phyloP scores from a whole-genome alignment of 2,797 vertebrate species.

The Poeciliopsis presidionis region DNA sequence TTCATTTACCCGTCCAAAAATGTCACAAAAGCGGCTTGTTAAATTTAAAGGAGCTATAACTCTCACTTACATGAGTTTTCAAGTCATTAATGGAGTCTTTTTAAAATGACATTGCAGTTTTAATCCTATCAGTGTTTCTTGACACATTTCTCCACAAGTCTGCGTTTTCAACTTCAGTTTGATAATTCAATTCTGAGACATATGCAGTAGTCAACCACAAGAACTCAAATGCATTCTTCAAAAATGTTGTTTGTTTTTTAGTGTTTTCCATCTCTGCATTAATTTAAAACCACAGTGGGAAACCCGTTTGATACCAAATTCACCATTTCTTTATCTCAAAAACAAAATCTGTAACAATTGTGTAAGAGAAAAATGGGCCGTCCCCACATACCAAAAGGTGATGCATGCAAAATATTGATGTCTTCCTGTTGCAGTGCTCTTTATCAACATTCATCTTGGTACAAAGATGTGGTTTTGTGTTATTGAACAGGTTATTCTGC shows the following conservation, averaged over 20 bases:
- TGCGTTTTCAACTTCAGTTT: not conserved
- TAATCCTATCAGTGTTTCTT: not conserved
- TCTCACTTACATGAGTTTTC: not conserved
- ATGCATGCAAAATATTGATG: not conserved
- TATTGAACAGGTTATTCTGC: no score
- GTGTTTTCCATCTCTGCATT: not conserved
- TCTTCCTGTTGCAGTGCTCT: not conserved
- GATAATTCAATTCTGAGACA: not conserved
- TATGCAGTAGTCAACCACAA: not conserved
- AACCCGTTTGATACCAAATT: not conserved
- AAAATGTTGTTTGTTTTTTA: not conserved
- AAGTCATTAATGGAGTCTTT: not conserved
- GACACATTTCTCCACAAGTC: not conserved
- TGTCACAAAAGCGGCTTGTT: not conserved
- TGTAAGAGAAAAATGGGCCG: not conserved
- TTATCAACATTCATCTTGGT: not conserved
- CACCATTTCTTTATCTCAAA: not conserved
- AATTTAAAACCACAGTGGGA: not conserved
- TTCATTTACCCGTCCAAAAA: not conserved
- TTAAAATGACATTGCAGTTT: not conserved
- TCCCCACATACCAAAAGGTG: not conserved
- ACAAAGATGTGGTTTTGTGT: no score
- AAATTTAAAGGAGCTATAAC: not conserved
- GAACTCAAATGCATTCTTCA: not conserved
- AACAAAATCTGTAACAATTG: not conserved